Conservation (phyloP, 2,888 invertebrate genomes). For the Thera britannica region DNA sequence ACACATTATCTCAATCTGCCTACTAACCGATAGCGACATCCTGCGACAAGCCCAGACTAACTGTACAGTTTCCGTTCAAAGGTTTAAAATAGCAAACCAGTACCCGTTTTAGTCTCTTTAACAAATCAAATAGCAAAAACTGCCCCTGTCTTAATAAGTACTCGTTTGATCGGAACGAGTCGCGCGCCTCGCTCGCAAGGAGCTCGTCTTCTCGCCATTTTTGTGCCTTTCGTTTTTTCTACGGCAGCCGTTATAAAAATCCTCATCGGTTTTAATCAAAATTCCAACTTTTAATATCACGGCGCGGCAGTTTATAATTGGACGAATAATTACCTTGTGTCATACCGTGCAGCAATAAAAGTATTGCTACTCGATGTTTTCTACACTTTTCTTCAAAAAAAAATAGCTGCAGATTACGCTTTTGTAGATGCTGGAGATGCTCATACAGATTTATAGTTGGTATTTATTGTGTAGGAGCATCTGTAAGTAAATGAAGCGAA, state of each 20-base stretch:
- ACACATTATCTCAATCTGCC: conserved; percentile 48
- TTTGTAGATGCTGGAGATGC: conserved; percentile 4
- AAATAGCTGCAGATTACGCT: conserved; percentile 7
- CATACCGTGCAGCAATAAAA: conserved; percentile 59
- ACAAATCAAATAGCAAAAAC: conserved; percentile 84
- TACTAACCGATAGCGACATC: conserved; percentile 59
- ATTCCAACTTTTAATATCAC: conserved; percentile 76
- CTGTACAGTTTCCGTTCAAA: conserved; percentile 82
- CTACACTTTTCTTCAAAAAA: conserved; percentile 57
- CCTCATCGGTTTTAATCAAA: conserved; percentile 78
- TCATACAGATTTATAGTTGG: conserved; percentile 2
- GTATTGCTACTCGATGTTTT: conserved; percentile 53
- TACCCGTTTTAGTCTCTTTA: conserved; percentile 78
- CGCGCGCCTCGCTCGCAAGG: conserved; percentile 54
- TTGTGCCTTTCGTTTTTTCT: conserved; percentile 73
- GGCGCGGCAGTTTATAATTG: conserved; percentile 69
- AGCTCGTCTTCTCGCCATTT: conserved; percentile 73
- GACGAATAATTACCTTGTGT: conserved; percentile 71
- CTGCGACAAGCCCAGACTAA: conserved; percentile 72
- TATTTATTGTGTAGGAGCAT: not conserved
- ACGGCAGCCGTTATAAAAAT: conserved; percentile 73
- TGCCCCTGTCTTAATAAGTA: conserved; percentile 83
- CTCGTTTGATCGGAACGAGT: conserved; percentile 71
- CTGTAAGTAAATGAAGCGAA: not conserved
- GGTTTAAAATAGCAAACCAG: conserved; percentile 83